Conservation (phyloP, 2,888 invertebrate species). For the Bombylius discolor region DNA sequence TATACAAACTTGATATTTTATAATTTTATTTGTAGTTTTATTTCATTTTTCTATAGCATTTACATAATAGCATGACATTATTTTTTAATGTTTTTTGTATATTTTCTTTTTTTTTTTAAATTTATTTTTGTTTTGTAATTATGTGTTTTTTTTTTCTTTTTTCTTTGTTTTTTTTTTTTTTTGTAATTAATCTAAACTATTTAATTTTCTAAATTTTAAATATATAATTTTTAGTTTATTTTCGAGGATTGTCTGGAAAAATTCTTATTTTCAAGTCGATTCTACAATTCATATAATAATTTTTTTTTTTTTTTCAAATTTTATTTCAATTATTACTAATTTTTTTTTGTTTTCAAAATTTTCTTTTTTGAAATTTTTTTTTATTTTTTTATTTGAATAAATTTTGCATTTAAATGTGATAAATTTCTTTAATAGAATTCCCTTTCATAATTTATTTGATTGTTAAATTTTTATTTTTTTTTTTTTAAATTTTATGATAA, state of each 20-base stretch:
- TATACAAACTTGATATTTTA: too few relatives aligned
- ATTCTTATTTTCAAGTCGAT: slow-evolving; percentile 15
- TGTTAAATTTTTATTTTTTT: neutral
- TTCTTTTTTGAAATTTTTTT: too few relatives aligned
- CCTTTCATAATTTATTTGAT: too few relatives aligned
- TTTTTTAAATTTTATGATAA: neutral
- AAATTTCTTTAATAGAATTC: too few relatives aligned
- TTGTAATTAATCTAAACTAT: slow-evolving; percentile 2
- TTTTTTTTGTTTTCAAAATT: neutral
- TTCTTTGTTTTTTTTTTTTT: neutral
- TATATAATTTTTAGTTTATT: slow-evolving; percentile 1
- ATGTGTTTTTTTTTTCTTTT: neutral
- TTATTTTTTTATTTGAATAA: too few relatives aligned
- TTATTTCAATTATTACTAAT: neutral
- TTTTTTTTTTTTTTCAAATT: slow-evolving; percentile 19
- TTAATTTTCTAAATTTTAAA: neutral
- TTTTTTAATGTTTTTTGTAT: slow-evolving; percentile 11
- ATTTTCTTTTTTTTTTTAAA: slow-evolving; percentile 6
- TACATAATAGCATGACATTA: slow-evolving; percentile 18
- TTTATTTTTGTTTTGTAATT: too few relatives aligned
- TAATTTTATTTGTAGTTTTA: neutral
- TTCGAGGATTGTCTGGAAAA: slow-evolving; percentile 20
- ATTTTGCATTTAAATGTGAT: too few relatives aligned
- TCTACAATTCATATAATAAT: slow-evolving; percentile 11
- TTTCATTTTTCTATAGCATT: slow-evolving; percentile 18